Conservation (phyloP, 2,113 vertebrate species). For the Dascyllus trimaculatus region DNA sequence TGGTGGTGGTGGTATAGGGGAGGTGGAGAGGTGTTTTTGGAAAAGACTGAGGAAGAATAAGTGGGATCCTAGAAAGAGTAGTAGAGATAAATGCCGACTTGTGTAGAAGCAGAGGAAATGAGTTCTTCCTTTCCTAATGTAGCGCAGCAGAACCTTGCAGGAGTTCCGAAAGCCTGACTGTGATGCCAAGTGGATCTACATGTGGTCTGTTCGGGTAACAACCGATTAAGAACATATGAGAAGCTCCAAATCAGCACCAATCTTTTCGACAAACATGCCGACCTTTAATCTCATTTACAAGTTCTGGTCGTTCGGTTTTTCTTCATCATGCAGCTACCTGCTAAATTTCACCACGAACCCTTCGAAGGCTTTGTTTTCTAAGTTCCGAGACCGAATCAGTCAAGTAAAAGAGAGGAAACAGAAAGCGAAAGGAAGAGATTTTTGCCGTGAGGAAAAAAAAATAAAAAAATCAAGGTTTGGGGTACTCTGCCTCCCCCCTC, state of each 20-base stretch:
- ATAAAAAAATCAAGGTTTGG: slow-evolving; percentile 85
- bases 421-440: slow-evolving; percentile 34
- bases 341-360: slow-evolving; percentile 2
- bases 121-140: not conserved
- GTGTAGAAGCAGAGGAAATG: not conserved
- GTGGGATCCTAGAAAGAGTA: slow-evolving; percentile 9
- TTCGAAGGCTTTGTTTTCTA: not conserved
- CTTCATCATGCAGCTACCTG: slow-evolving; percentile 9
- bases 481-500: not conserved
- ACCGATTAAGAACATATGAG: slow-evolving; percentile 8
- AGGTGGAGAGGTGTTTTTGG: slow-evolving; percentile 12
- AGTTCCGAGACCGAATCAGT: slow-evolving; percentile 33
- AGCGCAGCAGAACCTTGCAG: not conserved
- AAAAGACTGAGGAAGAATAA: slow-evolving; percentile 48
- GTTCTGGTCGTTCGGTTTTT: slow-evolving; percentile 51
- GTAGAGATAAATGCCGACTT: not conserved
- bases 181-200: not conserved
- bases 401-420: slow-evolving; percentile 38
- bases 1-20: not conserved
- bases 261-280: slow-evolving; percentile 3
- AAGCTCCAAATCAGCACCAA: slow-evolving; percentile 12
- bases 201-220: not conserved
- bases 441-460: slow-evolving; percentile 82
- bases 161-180: not conserved
- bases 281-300: slow-evolving; percentile 50